Base-by-base conservation (phyloP, 2,113 vertebrate genomes). In the Forbesichthys papilliferus region DNA sequence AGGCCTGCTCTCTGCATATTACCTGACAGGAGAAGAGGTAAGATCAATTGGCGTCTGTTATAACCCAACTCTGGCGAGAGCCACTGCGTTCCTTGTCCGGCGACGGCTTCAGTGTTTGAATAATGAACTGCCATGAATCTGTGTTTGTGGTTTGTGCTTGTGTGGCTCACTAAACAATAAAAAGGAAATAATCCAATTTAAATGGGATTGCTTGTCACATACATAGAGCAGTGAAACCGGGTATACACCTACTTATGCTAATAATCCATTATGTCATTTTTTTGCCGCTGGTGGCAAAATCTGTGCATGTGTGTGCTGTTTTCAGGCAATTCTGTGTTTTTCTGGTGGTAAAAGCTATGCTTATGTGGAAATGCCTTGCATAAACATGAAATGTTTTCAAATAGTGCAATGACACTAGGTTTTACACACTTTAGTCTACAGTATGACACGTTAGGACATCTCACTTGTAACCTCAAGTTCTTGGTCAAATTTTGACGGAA, bases 21-120 rank as follows among this genome's bases (percentile, higher is more conserved):
- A 96, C 91, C 90, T 98, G 77, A 95, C 96, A 0, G 96, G 95
- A 81, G 95, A 95, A 75, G 95, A 98, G 96, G 96, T 98, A 89
- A 88, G 94, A 92, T 81, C 79, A 75, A 84, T 77, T 68, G 51
- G 66, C 63, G 12, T 79, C 80, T 75, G 60, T 85, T 81, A 64
- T 75, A 52, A 51, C 33, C 67, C 46, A 51, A 27, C 74, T 79
- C 27, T 4, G 33, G 69, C 66, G 55, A 72, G 27, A 73, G 81
- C 78, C 69, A 73, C 74, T 34, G 53, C 75, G 82, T 85, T 77
- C 76, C 82, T 78, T 72, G 73, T 86, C 61, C 47, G 55, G 55
- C 16, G 57, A 52, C 53, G 56, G 48, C 60, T 56, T 66, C 9
- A 77, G 27, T 60, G 48, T 75, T 70, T 78, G 69, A 81, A 48